Percentiles rank a stretch among this genome's conserved stretches.
Conservation (phyloP, 1,140 invertebrate species). For the Pogonus chalceus region DNA sequence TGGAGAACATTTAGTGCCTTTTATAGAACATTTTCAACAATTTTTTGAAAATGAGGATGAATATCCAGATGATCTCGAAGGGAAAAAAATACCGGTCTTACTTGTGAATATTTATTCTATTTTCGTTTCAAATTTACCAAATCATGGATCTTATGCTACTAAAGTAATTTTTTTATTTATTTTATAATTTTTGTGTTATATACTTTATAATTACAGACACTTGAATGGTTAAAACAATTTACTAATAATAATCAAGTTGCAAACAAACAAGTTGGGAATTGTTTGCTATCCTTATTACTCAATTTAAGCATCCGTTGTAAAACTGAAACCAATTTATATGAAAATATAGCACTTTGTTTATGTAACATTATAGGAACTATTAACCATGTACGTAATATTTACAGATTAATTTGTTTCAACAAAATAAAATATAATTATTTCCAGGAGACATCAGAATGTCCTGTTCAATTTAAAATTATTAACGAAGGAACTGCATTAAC, state of each 20-base stretch:
- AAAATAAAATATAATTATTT: constrained; percentile 5
- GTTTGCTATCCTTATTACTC: constrained; percentile 24
- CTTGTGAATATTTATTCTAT: constrained; percentile 35
- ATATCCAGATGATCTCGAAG: constrained; percentile 25
- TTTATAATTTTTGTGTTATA: background rate
- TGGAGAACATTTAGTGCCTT: constrained; percentile 15
- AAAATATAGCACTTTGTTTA: constrained; percentile 33
- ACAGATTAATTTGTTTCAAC: constrained; percentile 11
- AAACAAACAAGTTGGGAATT: constrained; percentile 17
- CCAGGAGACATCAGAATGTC: constrained; percentile 20
- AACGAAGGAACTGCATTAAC: constrained; percentile 29
- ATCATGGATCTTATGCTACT: constrained; percentile 17
- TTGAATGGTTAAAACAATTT: constrained; percentile 35
- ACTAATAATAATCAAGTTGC: constrained; percentile 25
- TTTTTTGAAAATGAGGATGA: constrained; percentile 29
- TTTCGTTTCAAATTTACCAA: constrained; percentile 23
- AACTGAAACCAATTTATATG: constrained; percentile 27
- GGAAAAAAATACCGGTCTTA: constrained; percentile 33
- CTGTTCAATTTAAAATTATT: constrained; percentile 32
- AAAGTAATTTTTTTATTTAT: background rate
- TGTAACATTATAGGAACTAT: constrained; percentile 32
- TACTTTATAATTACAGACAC: constrained; percentile 26
- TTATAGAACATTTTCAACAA: constrained; percentile 26
- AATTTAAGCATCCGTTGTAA: constrained; percentile 23
- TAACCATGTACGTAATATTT: constrained; percentile 29